Evolutionary conservation across 2,888 invertebrate genomes (phyloP).

Genomic region (Hartigia nigra): DNA sequence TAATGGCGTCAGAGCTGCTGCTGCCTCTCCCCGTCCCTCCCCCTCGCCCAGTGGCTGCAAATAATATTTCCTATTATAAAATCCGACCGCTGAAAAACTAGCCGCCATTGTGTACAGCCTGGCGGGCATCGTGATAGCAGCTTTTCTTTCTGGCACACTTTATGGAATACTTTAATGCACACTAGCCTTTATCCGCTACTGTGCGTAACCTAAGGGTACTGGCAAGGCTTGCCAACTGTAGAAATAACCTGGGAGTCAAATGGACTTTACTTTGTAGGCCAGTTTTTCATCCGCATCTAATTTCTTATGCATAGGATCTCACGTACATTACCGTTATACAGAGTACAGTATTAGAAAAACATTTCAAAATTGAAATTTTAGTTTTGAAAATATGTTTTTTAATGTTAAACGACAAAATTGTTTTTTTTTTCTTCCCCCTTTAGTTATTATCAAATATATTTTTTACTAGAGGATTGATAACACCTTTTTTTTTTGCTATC

Average conservation of each 20-base stretch:
- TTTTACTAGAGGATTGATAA: no score
- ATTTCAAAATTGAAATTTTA: neutral
- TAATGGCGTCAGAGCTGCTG: constrained; percentile 30
- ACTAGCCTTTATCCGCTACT: neutral
- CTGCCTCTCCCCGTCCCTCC: no score
- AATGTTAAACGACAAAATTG: neutral
- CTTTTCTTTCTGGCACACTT: neutral
- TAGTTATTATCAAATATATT: no score
- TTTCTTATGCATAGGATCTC: neutral
- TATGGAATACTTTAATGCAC: neutral
- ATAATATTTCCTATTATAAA: constrained; percentile 5
- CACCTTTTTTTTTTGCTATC: neutral
- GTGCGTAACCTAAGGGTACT: neutral
- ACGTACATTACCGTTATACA: neutral
- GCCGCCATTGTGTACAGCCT: neutral
- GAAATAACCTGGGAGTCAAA: neutral
- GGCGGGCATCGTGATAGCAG: neutral
- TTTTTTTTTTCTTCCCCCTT: neutral
- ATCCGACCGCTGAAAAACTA: constrained; percentile 4
- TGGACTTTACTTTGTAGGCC: neutral
- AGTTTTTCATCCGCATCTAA: neutral
- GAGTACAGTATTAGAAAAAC: neutral
- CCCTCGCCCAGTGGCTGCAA: no score
- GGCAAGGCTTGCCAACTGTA: neutral
- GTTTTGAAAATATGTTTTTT: no score